These are phyloP conservation scores for Smittia sp. DNA, from an alignment of 2,888 invertebrate genomes.

Conservation along the genomic window DNA sequence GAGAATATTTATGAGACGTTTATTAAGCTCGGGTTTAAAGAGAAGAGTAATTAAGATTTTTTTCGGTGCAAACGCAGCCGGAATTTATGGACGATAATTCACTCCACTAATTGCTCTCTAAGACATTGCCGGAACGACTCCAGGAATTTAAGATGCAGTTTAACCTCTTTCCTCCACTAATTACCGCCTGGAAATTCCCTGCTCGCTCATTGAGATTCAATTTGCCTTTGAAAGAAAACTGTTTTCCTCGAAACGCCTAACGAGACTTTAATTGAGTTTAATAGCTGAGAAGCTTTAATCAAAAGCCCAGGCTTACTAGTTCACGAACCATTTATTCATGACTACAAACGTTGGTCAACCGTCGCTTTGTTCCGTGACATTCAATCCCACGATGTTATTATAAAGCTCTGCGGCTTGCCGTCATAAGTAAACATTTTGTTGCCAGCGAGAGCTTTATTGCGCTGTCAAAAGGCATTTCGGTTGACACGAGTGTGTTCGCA, in stretches of 20 bases:
- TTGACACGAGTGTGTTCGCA: background rate
- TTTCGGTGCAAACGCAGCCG: background rate
- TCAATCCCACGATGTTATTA: background rate
- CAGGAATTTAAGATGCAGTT: background rate
- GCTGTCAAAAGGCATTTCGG: background rate
- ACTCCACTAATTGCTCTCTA: conserved; percentile 3
- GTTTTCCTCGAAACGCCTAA: background rate
- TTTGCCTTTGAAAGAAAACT: background rate
- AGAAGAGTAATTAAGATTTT: background rate
- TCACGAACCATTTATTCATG: background rate
- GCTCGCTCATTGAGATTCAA: background rate
- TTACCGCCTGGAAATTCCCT: background rate
- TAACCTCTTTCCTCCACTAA: background rate
- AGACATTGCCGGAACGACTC: background rate
- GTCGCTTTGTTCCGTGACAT: background rate
- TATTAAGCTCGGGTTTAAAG: background rate
- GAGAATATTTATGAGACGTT: background rate
- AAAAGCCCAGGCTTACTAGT: background rate
- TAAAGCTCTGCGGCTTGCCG: conserved; percentile 33
- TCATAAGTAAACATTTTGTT: conserved; percentile 30
- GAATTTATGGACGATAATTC: conserved; percentile 11
- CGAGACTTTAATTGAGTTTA: conserved; percentile 1
- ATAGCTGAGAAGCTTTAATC: background rate
- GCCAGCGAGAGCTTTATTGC: conserved; percentile 1
- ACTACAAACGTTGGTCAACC: background rate